Conservation (phyloP, 92 coral and sea anemone genomes). For the Umimayanthus kanabou region DNA sequence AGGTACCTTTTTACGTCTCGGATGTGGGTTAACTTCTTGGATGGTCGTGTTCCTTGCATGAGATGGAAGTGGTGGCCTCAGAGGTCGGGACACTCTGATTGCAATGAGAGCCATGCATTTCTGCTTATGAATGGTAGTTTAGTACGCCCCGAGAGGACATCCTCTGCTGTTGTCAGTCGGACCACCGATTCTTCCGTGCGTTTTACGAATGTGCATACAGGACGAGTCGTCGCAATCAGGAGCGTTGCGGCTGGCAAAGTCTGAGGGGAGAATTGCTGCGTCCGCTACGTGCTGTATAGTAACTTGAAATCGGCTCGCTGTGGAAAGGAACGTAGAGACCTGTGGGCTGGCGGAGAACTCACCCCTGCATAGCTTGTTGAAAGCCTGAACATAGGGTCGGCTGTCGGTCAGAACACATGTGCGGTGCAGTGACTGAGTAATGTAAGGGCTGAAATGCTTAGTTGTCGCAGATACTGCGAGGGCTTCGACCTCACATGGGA, state of each 20-base stretch:
- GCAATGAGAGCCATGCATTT: conserved; percentile 21
- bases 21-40: conserved; percentile 48
- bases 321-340: conserved; percentile 3
- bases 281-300: background rate
- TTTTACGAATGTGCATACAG: conserved; percentile 10
- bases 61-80: conserved; percentile 28
- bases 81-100: conserved; percentile 25
- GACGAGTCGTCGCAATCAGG: background rate
- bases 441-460: background rate
- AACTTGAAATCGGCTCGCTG: background rate
- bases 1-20: conserved; percentile 46
- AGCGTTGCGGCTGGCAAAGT: background rate
- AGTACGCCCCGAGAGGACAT: conserved; percentile 8
- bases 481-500: conserved; percentile 25
- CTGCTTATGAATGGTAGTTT: conserved; percentile 12
- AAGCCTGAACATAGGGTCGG: background rate
- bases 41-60: conserved; percentile 49
- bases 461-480: background rate
- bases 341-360: conserved; percentile 1
- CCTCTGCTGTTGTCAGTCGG: conserved; percentile 13
- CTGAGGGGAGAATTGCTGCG: background rate
- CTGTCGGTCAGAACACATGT: conserved; percentile 17
- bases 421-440: background rate
- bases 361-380: background rate
- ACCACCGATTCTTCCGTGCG: conserved; percentile 32